A percentile compares a stretch with the other conserved stretches of the same genome.
Evolutionary conservation across 2,888 invertebrate genomes (phyloP).

Genomic region (Euphydryas editha): DNA sequence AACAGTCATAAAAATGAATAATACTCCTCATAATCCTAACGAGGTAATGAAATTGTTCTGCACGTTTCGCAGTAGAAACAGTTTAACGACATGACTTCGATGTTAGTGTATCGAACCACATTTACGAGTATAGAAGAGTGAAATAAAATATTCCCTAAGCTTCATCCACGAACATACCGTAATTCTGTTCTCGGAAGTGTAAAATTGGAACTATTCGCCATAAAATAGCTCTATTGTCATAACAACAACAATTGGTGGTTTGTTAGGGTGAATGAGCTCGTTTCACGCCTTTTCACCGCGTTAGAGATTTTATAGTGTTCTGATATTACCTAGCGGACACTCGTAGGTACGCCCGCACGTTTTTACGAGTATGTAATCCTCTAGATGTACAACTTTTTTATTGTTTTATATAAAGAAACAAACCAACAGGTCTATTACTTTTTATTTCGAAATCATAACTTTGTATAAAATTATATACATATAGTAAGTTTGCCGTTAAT

Average conservation of each 20-base stretch:
- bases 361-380: constrained; percentile 9
- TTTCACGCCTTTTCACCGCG: constrained; percentile 68
- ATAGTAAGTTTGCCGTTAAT: too few relatives aligned
- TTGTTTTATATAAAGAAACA: constrained; percentile 7
- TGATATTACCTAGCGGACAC: constrained; percentile 3
- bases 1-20: constrained; percentile 36
- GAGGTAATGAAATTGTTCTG: constrained; percentile 29
- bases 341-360: background rate
- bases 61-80: constrained; percentile 35
- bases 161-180: constrained; percentile 5
- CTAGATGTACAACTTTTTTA: constrained; percentile 7
- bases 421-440: too few relatives aligned
- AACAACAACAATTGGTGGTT: constrained; percentile 71
- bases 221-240: constrained; percentile 64
- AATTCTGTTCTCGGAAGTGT: constrained; percentile 36
- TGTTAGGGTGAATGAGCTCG: constrained; percentile 72
- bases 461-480: too few relatives aligned
- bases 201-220: constrained; percentile 48
- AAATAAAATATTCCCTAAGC: constrained; percentile 14
- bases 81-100: constrained; percentile 22
- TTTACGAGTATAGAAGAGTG: constrained; percentile 15
- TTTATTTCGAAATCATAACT: too few relatives aligned
- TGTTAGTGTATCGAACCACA: constrained; percentile 17
- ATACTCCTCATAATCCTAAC: constrained; percentile 23
- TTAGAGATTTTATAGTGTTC: constrained; percentile 60